phyloP scores from a whole-genome alignment of 1,140 invertebrate genomes.

The Drosophila paulistorum region DNA sequence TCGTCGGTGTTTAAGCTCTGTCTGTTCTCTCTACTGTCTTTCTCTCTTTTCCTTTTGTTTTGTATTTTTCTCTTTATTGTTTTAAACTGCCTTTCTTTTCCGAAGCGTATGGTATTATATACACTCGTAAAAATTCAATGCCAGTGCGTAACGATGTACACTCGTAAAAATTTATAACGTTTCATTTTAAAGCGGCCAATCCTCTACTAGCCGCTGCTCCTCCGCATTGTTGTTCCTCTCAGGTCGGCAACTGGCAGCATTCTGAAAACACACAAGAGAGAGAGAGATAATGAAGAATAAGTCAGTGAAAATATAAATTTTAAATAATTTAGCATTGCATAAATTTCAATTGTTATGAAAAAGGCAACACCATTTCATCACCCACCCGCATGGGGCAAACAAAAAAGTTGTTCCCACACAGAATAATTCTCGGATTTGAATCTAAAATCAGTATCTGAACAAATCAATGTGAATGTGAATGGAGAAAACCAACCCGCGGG shows the following conservation, averaged over 20 bases:
- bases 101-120: constrained; percentile 6
- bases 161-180: constrained; percentile 69
- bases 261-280: constrained; percentile 30
- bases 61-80: constrained; percentile 51
- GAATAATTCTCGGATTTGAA: constrained; percentile 30
- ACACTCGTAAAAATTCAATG: constrained; percentile 68
- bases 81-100: constrained; percentile 53
- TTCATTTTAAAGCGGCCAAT: constrained; percentile 42
- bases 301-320: constrained; percentile 52
- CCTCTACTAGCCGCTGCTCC: constrained; percentile 2
- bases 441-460: constrained; percentile 1
- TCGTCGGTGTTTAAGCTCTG: constrained; percentile 8
- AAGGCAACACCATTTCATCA: constrained; percentile 15
- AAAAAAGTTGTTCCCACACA: constrained; percentile 39
- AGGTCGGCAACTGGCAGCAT: constrained; percentile 21
- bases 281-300: constrained; percentile 14
- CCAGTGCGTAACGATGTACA: constrained; percentile 40
- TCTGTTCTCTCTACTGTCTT: constrained; percentile 12
- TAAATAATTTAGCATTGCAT: constrained; percentile 67
- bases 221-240: constrained; percentile 23
- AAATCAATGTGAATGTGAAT: constrained; percentile 38
- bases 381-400: constrained; percentile 35
- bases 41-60: constrained; percentile 16
- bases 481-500: constrained; percentile 34
- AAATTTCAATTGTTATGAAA: constrained; percentile 59